These are phyloP conservation scores for Molanna angustata DNA, from an alignment of 2,888 invertebrate species.

Conservation along the genomic window DNA sequence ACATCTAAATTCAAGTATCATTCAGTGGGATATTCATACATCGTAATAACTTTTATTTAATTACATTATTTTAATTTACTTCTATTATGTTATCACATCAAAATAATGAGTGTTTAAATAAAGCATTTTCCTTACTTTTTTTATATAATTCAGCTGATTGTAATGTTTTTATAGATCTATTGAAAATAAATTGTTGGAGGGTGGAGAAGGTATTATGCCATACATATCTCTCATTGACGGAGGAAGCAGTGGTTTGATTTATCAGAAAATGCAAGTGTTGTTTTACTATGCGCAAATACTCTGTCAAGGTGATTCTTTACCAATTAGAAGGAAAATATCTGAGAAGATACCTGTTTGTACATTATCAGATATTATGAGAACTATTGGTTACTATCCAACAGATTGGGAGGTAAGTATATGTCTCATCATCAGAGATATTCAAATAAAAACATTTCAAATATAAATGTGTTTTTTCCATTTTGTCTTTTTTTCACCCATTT, in stretches of 20 bases:
- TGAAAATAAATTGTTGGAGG: conserved; percentile 49
- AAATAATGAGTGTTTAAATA: no score
- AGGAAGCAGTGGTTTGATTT: conserved; percentile 67
- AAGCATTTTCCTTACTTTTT: no score
- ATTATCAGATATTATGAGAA: conserved; percentile 70
- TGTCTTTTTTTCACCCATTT: no score
- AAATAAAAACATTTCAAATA: no score
- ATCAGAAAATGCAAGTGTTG: conserved; percentile 68
- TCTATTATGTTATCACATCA: no score
- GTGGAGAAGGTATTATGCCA: conserved; percentile 61
- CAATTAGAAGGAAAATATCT: conserved; percentile 57
- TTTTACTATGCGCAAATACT: conserved; percentile 77
- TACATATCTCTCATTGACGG: conserved; percentile 71
- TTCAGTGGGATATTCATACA: conserved; percentile 58
- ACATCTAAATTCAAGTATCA: conserved; percentile 50
- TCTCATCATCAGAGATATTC: no score
- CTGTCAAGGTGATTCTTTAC: conserved; percentile 67
- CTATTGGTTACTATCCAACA: conserved; percentile 71
- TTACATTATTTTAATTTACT: no score
- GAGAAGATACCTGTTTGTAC: conserved; percentile 63
- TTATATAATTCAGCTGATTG: no score
- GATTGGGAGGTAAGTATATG: conserved; percentile 67
- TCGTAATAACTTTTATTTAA: conserved; percentile 41
- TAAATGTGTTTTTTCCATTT: no score
- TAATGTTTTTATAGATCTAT: conserved; percentile 47